Evolutionary conservation across 2,113 vertebrate genomes (phyloP).

Genomic region (Campylomormyrus tamandua): DNA sequence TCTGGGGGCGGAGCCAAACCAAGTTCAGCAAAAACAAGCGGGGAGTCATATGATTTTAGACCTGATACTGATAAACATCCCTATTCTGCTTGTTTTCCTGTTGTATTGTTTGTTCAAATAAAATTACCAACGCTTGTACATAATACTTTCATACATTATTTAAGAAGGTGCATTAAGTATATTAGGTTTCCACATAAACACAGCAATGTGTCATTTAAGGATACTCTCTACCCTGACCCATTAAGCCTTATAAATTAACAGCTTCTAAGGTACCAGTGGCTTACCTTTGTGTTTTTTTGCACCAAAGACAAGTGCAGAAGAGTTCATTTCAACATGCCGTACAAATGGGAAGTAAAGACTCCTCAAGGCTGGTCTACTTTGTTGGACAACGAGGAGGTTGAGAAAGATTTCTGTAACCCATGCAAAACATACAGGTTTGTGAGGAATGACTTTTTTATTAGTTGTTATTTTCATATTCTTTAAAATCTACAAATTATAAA

Average conservation of each 20-base stretch:
- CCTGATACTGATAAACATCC: background rate
- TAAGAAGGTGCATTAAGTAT: background rate
- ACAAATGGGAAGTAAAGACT: slow-evolving; percentile 37
- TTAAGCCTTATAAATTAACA: background rate
- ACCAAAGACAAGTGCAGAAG: slow-evolving; percentile 32
- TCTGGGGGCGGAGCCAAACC: too few relatives aligned
- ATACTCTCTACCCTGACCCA: background rate
- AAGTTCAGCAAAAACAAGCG: background rate
- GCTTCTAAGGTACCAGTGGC: background rate
- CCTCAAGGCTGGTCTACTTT: slow-evolving; percentile 29
- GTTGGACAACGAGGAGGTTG: slow-evolving; percentile 34
- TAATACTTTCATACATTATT: background rate
- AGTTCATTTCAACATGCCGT: slow-evolving; percentile 39
- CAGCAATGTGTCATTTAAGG: background rate
- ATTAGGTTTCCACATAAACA: background rate
- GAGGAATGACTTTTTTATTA: background rate
- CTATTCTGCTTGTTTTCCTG: background rate
- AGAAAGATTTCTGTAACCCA: slow-evolving; percentile 42
- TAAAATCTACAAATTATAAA: background rate
- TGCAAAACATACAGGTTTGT: slow-evolving; percentile 30
- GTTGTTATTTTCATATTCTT: background rate
- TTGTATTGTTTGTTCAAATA: background rate
- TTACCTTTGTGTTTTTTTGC: background rate
- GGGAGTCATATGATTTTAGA: background rate
- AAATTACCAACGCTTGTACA: background rate